Base-by-base conservation (phyloP, 2,113 vertebrate genomes). In the Bos indicus region DNA sequence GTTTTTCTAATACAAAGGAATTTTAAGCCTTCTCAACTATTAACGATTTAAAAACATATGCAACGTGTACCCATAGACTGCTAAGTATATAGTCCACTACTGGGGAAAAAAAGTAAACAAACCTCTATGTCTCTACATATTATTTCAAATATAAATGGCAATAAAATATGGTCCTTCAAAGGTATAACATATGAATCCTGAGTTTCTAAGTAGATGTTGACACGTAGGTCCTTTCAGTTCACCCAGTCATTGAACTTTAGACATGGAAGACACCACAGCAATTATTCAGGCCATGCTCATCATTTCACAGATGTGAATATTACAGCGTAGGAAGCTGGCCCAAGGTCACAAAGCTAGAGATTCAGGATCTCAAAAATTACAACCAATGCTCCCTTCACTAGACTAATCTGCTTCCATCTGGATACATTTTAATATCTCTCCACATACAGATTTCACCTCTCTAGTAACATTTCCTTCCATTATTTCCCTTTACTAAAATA, bases 1-100 rank as follows among this genome's bases (percentile, higher is more conserved):
- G 30, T 59, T 88, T 52, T 74, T 81, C 90, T 83, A 92, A 91
- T 21, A 93, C 21, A 14, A 59, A 92, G 7, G 62, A 7, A 90
- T 85, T 84, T 85, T 57, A 94, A 96, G 80, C 59, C 6, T 91
- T 86, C 33, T 94, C 82, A 92, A 83, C 77, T 90, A 94, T 91
- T 89, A 92, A 83, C 43, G 77, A 96, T 88, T 89, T 59, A 6
- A 88, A 98, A 90, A 91, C 26, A 83, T 21, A 80, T 23, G 33
- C 59, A 95, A 87, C 30, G 14, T 74, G 2, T 48, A 91, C 21
- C n/a, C 43, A 85, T 10, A 95, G 28, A 82, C 12, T 82, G 28
- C 78, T 90, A 78, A 52, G 7, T 48, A 21, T 14, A 67, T 0
- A 80, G 43, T 23, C 40, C 60, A 60, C 43, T 40, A 59, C 0